Evolutionary conservation across 2,888 invertebrate species (phyloP).

Genomic region (Hecatera dysodea): DNA sequence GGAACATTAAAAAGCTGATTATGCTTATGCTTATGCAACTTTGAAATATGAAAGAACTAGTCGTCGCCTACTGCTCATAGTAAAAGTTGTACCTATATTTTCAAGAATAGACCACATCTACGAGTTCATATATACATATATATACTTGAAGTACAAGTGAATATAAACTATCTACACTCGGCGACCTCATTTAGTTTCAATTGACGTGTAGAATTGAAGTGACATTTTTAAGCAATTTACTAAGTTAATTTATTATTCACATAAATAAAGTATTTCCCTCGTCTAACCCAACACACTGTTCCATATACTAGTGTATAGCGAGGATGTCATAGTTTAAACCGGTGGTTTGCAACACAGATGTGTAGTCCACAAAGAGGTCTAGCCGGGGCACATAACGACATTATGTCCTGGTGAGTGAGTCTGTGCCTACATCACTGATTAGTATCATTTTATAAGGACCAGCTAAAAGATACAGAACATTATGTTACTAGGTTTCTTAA

Average conservation of each 20-base stretch:
- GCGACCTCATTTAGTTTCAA: neutral
- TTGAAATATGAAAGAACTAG: no score
- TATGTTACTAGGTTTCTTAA: neutral
- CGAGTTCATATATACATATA: no score
- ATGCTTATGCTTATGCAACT: no score
- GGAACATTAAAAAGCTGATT: no score
- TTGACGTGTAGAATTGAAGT: neutral
- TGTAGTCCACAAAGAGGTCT: constrained; percentile 14
- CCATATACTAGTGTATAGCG: neutral
- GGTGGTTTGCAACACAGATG: constrained; percentile 18
- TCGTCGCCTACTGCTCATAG: no score
- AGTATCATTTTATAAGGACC: neutral
- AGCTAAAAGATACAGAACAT: neutral
- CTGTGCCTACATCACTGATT: constrained; percentile 5
- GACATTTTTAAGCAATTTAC: neutral
- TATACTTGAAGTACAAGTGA: no score
- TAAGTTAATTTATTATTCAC: neutral
- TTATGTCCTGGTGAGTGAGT: constrained; percentile 40
- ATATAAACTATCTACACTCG: no score
- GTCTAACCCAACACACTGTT: neutral
- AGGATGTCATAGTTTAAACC: constrained; percentile 2
- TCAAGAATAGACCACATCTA: no score
- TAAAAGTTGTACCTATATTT: no score
- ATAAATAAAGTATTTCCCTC: neutral
- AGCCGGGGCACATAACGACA: constrained; percentile 15